These are phyloP conservation scores for Asobara japonica DNA, from an alignment of 1,140 invertebrate species.

Conservation along the genomic window DNA sequence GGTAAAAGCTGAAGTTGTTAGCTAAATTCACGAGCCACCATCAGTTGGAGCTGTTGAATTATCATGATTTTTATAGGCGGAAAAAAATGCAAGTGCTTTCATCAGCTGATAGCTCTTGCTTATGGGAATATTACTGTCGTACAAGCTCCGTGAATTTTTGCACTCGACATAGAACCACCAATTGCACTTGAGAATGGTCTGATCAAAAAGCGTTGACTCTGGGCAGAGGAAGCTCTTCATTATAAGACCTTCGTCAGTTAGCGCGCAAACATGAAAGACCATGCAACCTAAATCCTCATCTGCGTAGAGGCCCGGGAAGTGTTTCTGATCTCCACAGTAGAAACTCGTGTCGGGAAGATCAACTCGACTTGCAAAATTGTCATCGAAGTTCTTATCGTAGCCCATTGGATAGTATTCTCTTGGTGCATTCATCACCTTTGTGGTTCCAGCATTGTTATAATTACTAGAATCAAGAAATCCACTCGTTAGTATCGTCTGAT, in stretches of 20 bases:
- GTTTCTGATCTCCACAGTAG: conserved; percentile 88
- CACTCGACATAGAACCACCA: conserved; percentile 94
- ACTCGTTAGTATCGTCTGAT: background rate
- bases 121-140: conserved; percentile 89
- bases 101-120: conserved; percentile 91
- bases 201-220: conserved; percentile 88
- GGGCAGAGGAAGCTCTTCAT: conserved; percentile 91
- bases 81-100: conserved; percentile 89
- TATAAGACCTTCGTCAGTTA: conserved; percentile 87
- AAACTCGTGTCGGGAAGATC: conserved; percentile 88
- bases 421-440: conserved; percentile 89
- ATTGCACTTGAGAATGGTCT: conserved; percentile 89
- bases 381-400: conserved; percentile 88
- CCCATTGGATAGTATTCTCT: conserved; percentile 87
- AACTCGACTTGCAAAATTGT: conserved; percentile 84
- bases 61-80: conserved; percentile 76
- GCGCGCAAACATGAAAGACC: conserved; percentile 90
- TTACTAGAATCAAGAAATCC: conserved; percentile 38
- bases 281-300: conserved; percentile 92
- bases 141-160: conserved; percentile 79
- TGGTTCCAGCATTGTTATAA: conserved; percentile 57
- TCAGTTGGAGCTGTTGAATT: background rate
- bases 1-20: background rate
- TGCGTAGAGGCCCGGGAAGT: conserved; percentile 89
- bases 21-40: conserved; percentile 7